phyloP scores from a whole-genome alignment of 1,140 invertebrate species.

The Calliopsis andreniformis region DNA sequence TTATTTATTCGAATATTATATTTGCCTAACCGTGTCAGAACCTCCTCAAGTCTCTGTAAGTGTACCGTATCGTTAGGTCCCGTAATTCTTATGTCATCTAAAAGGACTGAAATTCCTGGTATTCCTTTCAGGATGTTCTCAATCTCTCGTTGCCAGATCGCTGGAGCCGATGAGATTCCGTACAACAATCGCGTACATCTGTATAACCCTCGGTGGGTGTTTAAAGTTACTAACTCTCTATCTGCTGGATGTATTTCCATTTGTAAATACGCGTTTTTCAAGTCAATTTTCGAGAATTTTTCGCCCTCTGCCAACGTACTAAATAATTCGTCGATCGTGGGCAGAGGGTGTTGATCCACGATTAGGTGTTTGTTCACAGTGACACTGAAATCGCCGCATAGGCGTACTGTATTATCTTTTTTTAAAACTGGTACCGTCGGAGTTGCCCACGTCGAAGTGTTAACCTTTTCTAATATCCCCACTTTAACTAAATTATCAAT shows the following conservation, averaged over 20 bases:
- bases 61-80: not conserved
- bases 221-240: slow-evolving; percentile 31
- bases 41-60: not conserved
- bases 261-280: slow-evolving; percentile 41
- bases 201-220: slow-evolving; percentile 49
- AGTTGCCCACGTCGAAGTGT: not conserved
- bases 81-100: slow-evolving; percentile 23
- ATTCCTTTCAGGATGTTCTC: slow-evolving; percentile 28
- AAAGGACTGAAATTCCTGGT: not conserved
- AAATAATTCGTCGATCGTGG: slow-evolving; percentile 31
- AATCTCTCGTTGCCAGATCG: slow-evolving; percentile 21
- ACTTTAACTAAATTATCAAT: not conserved
- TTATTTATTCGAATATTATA: slow-evolving; percentile 11
- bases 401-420: slow-evolving; percentile 1
- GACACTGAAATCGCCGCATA: slow-evolving; percentile 39
- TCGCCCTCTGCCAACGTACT: not conserved
- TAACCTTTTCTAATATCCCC: not conserved
- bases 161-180: not conserved
- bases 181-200: slow-evolving; percentile 22
- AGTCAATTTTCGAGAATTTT: slow-evolving; percentile 44
- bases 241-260: slow-evolving; percentile 31
- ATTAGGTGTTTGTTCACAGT: slow-evolving; percentile 25
- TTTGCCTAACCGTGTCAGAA: not conserved
- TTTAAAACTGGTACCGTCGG: slow-evolving; percentile 27
- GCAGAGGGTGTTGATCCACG: slow-evolving; percentile 22